These are phyloP conservation scores for Regulus satrapa DNA, from an alignment of 2,113 vertebrate species.

Conservation along the genomic window DNA sequence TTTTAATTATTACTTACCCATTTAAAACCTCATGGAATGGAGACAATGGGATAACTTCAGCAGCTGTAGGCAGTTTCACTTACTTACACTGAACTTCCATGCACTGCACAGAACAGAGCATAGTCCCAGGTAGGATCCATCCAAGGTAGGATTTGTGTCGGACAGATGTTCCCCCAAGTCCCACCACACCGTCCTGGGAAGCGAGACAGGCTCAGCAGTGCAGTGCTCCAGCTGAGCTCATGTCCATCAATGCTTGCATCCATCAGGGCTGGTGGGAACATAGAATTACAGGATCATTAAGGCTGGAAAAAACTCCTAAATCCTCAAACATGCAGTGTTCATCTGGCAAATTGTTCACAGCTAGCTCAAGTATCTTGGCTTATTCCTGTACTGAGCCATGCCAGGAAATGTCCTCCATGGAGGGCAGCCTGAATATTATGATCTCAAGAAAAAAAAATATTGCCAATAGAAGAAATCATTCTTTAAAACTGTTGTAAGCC, in stretches of 20 bases:
- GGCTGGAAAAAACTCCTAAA: not conserved
- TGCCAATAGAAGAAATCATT: not conserved
- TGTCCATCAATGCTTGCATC: not conserved
- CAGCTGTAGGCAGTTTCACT: not conserved
- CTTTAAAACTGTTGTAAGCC: not conserved
- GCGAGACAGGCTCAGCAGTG: not conserved
- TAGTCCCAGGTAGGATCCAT: not conserved
- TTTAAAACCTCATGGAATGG: not conserved
- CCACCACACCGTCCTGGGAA: rapidly evolving
- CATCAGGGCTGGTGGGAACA: not conserved
- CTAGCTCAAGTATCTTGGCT: not conserved
- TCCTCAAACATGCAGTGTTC: not conserved
- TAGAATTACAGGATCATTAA: not conserved
- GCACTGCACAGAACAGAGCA: not conserved
- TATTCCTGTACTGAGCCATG: rapidly evolving
- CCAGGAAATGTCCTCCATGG: not conserved
- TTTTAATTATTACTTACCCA: not conserved
- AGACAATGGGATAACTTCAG: not conserved
- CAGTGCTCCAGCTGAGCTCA: not conserved
- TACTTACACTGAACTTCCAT: not conserved
- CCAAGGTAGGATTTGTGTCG: not conserved
- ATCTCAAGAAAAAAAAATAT: not conserved
- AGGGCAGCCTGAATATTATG: not conserved
- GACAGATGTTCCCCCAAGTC: not conserved
- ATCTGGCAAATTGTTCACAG: not conserved